Evolutionary conservation across 2,888 invertebrate genomes (phyloP), one percentile per base, ranked within the genome.

Genomic region (Lampropteryx suffumata): DNA sequence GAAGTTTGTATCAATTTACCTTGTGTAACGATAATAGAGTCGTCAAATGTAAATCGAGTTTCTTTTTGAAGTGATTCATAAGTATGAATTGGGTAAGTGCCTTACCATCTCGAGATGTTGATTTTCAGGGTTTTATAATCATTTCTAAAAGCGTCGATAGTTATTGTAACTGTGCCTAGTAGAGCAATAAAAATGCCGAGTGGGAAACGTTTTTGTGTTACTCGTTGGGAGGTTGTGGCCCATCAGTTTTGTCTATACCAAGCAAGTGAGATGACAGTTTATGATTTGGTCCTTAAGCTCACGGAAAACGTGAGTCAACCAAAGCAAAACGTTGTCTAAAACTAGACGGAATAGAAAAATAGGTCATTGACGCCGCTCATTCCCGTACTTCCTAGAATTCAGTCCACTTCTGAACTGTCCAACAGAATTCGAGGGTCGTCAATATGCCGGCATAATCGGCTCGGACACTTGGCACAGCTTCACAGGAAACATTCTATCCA

Each of bases 1-100:
- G 59, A 62, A 57, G 53, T 56, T 52, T 49, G 56, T 62, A 61
- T 65, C 59, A 61, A 62, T 65, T 61, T 62, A 56, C 51, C 53
- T 49, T 42, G 43, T 55, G 48, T 56, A 52, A 52, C 41, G 43
- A 39, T 53, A 53, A 58, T 55, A 57, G 46, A 53, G 50, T n/a
- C 42, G 37, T 44, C 51, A 45, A 32, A 33, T 29, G n/a, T 41
- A 12, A 30, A 40, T 21, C 6, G 11, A 43, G 12, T 45, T 32
- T 37, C 45, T 46, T 39, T 45, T 37, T 39, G 37, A 39, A 32
- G 37, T 37, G 10, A 30, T 37, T 45, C 6, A 32, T 45, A 26
- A 27, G 17, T 35, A 26, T 8, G n/a, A 37, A 14, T 26, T 27
- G 12, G 21, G 10, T 34, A 4, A 14, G n/a, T n/a, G n/a, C n/a